Conservation (phyloP, 2,797 vertebrate genomes). For the Pelochelys cantorii region DNA sequence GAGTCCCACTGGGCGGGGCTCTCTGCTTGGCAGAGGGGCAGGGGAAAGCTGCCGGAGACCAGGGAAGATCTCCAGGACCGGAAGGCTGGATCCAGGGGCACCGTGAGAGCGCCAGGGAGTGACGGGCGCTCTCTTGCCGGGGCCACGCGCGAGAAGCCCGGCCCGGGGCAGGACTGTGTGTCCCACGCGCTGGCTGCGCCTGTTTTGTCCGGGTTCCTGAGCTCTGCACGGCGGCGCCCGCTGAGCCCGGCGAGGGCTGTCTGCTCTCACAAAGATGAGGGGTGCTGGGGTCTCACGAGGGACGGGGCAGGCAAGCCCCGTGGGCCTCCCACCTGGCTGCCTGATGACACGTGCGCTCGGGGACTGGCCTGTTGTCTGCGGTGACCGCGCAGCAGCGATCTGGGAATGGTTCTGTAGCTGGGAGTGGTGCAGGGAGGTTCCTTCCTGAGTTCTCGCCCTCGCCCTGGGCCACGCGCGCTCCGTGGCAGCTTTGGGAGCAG, state of each 20-base stretch:
- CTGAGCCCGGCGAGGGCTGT: neutral
- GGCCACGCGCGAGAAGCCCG: too few relatives aligned
- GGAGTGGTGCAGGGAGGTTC: neutral
- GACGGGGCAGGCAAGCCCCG: neutral
- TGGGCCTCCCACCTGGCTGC: neutral
- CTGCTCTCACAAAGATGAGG: neutral
- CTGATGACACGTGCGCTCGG: neutral
- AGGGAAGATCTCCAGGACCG: neutral
- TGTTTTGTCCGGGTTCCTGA: neutral
- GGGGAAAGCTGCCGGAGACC: neutral
- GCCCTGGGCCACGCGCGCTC: too few relatives aligned
- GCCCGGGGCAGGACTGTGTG: too few relatives aligned
- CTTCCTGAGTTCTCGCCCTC: rapidly evolving
- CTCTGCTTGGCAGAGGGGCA: neutral
- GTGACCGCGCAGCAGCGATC: rapidly evolving
- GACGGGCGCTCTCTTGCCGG: neutral
- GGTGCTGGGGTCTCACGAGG: neutral
- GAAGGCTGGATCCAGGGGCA: neutral
- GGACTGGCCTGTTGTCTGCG: neutral
- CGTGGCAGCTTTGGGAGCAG: too few relatives aligned
- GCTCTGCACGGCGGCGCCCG: too few relatives aligned
- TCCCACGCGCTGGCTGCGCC: too few relatives aligned
- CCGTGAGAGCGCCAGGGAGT: neutral
- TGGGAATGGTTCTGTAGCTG: neutral
- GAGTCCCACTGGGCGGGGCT: neutral